Conservation (phyloP, 2,797 vertebrate genomes). For the Alauda arvensis region DNA sequence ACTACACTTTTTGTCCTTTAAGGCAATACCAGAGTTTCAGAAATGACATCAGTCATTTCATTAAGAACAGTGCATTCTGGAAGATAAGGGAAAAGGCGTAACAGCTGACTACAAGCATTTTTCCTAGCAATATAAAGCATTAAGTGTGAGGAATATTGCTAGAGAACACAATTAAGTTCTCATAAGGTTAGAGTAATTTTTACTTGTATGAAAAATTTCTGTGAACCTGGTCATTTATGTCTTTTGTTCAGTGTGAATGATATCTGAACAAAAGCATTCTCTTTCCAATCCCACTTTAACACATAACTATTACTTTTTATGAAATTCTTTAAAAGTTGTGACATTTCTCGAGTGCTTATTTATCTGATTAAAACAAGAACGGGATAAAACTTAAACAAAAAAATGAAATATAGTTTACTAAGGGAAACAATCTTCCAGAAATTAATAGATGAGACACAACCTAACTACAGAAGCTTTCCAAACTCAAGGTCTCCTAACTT, state of each 20-base stretch:
- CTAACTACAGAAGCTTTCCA: not conserved
- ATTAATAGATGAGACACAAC: not conserved
- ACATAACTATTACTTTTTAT: not conserved
- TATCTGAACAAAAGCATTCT: not conserved
- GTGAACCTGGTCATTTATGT: not conserved
- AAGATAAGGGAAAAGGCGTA: not conserved
- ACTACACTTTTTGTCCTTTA: not conserved
- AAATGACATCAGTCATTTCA: not conserved
- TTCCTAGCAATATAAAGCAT: not conserved
- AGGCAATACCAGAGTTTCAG: not conserved
- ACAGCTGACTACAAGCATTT: not conserved
- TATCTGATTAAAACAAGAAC: not conserved
- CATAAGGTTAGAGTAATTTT: not conserved
- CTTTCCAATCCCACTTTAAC: not conserved
- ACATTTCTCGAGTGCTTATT: not conserved
- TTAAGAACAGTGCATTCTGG: not conserved
- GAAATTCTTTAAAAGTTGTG: not conserved
- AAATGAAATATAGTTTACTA: not conserved
- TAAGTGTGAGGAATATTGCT: not conserved
- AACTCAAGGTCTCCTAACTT: not conserved
- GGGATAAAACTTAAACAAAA: not conserved
- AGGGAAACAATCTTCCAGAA: not conserved
- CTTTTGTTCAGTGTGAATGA: not conserved
- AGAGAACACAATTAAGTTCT: not conserved
- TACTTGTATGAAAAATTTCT: not conserved